Evolutionary conservation across 2,797 vertebrate species (phyloP).

Genomic region (Microtus californicus): DNA sequence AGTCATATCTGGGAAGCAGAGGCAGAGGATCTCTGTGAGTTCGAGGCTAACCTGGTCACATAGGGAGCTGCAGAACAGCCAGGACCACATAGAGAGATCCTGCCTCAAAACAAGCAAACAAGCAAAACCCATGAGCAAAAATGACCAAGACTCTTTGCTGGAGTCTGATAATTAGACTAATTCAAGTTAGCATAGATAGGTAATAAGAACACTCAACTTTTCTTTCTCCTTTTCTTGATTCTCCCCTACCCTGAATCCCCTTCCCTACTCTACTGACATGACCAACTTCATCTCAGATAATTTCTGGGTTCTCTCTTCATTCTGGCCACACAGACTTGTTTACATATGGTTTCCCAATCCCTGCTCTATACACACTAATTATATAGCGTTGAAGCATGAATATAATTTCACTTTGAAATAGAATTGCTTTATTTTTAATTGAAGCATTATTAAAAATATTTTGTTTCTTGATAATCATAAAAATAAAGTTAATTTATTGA

Average conservation of each 20-base stretch:
- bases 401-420: conserved; percentile 58
- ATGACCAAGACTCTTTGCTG: not conserved
- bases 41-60: not conserved
- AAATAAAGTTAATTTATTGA: conserved; percentile 18
- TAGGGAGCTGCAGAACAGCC: not conserved
- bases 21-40: not conserved
- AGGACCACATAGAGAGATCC: not conserved
- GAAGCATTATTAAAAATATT: not conserved
- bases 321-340: not conserved
- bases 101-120: not conserved
- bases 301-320: not conserved
- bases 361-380: not conserved
- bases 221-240: not conserved
- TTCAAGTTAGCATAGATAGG: not conserved
- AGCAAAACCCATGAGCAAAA: not conserved
- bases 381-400: not conserved
- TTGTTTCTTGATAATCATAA: not conserved
- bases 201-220: not conserved
- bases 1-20: not conserved
- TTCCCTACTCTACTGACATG: not conserved
- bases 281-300: not conserved
- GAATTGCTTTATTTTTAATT: conserved; percentile 35
- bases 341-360: not conserved
- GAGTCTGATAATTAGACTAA: not conserved
- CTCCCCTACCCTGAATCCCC: too few species aligned